These are phyloP conservation scores for Ferdinandea cuprea DNA, from an alignment of 2,888 invertebrate genomes.

Conservation along the genomic window DNA sequence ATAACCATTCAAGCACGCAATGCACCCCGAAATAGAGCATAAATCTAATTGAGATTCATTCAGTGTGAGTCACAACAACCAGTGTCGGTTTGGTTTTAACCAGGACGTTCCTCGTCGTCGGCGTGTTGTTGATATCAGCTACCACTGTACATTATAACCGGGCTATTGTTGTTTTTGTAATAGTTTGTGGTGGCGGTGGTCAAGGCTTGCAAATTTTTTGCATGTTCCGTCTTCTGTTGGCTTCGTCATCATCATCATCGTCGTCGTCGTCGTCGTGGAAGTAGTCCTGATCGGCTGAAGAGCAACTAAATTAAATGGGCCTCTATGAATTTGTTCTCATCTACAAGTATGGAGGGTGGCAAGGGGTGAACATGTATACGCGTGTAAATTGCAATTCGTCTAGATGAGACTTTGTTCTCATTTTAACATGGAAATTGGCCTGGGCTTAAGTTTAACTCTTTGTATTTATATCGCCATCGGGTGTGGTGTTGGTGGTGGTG, in stretches of 20 bases:
- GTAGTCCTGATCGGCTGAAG: constrained; percentile 24
- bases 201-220: constrained; percentile 31
- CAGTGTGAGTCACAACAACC: constrained; percentile 65
- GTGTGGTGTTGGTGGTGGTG: neutral
- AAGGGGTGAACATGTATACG: neutral
- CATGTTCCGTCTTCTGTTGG: constrained; percentile 46
- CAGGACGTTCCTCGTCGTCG: neutral
- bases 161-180: constrained; percentile 33
- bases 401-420: constrained; percentile 61
- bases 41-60: constrained; percentile 74
- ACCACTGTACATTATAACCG: constrained; percentile 59
- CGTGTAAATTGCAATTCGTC: constrained; percentile 44
- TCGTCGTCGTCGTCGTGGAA: no score
- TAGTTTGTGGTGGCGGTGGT: neutral
- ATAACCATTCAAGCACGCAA: neutral
- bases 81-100: constrained; percentile 30
- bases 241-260: constrained; percentile 45
- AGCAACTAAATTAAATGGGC: constrained; percentile 71
- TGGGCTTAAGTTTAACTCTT: constrained; percentile 60
- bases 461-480: constrained; percentile 16
- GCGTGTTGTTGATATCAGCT: constrained; percentile 54
- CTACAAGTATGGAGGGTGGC: constrained; percentile 2
- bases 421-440: constrained; percentile 65
- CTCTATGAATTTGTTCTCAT: constrained; percentile 44
- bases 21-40: constrained; percentile 51